Base-by-base conservation (phyloP, 1,140 invertebrate species). In the Aphelenchoides fujianensis region DNA sequence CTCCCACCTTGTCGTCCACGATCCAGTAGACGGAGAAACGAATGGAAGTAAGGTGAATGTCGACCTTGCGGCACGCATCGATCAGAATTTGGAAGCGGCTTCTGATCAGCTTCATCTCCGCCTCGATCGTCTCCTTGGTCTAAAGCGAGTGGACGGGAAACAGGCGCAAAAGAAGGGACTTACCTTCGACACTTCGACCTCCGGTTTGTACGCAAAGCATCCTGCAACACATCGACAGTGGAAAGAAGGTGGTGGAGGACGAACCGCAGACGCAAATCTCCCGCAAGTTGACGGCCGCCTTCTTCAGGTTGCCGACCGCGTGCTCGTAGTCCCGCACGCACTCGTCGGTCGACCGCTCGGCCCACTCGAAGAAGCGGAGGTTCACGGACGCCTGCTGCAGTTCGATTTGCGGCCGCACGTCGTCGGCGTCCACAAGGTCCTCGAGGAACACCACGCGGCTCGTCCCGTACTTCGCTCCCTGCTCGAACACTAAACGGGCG, bases 341-440 rank as follows among this genome's bases (percentile, higher is more conserved):
- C 34, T 59, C 55, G 5, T 59, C 55, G 5, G 12, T 5, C 28
- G 5, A 7, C 34, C 55, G 55, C 34, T 59, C 19, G 5, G 55
- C 55, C 55, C 55, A 59, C 19, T 59, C 5, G 19, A 7, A 59
- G 55, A 59, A 59, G 7, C 55, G 55, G 5, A 59, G 55, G 34
- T 59, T 7, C 5, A 59, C 5, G 5, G 5, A 7, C 19, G 5
- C 55, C 5, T 7, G 5, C 23, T 59, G 12, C 19, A 59, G 7
- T 5, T 59, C 19, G 19, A 7, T 19, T 59, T 59, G 55, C 19
- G 55, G 55, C 23, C 19, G 55, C 28, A 59, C 55, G 23, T 59
- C 55, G 55, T 59, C 55, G 55, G 55, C 55, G 7, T 59, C 55
- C 7, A 59, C 23, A 27, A 59, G 55, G 55, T 59, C 55, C 19